These are phyloP conservation scores for Maniola hyperantus DNA, from an alignment of 2,888 invertebrate species.

Conservation along the genomic window DNA sequence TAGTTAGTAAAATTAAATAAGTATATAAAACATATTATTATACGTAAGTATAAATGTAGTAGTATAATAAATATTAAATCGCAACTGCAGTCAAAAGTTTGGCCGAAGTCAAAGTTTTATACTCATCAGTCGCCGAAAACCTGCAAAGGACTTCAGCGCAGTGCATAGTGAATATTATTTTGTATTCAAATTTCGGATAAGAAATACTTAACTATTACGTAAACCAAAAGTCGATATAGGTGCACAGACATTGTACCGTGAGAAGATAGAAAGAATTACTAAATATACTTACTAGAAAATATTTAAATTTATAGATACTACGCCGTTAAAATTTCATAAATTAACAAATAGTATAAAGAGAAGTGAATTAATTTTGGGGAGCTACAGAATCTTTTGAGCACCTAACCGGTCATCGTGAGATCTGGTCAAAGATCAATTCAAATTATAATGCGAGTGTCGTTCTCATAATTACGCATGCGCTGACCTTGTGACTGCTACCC, in stretches of 20 bases:
- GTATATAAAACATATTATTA: too few relatives aligned
- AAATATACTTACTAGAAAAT: constrained; percentile 8
- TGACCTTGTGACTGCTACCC: constrained; percentile 60
- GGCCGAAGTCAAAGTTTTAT: too few relatives aligned
- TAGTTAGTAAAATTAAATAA: too few relatives aligned
- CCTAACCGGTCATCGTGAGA: constrained; percentile 65
- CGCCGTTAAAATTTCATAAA: constrained; percentile 54
- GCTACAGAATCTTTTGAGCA: constrained; percentile 47
- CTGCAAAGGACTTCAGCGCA: too few relatives aligned
- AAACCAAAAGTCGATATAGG: background rate
- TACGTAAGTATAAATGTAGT: too few relatives aligned
- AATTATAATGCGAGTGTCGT: constrained; percentile 51
- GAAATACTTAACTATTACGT: too few relatives aligned
- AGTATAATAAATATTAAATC: too few relatives aligned
- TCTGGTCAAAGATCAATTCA: constrained; percentile 63
- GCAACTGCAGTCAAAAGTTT: too few relatives aligned
- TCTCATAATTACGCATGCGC: constrained; percentile 66
- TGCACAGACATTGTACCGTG: background rate
- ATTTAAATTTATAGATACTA: constrained; percentile 43
- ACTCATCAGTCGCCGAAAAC: too few relatives aligned
- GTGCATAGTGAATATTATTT: too few relatives aligned
- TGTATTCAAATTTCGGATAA: too few relatives aligned
- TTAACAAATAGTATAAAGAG: constrained; percentile 60
- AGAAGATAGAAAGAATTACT: constrained; percentile 25
- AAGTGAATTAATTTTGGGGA: constrained; percentile 60